These are phyloP conservation scores for Acanthococcus lagerstroemiae DNA, from an alignment of 2,888 invertebrate genomes.

Conservation along the genomic window DNA sequence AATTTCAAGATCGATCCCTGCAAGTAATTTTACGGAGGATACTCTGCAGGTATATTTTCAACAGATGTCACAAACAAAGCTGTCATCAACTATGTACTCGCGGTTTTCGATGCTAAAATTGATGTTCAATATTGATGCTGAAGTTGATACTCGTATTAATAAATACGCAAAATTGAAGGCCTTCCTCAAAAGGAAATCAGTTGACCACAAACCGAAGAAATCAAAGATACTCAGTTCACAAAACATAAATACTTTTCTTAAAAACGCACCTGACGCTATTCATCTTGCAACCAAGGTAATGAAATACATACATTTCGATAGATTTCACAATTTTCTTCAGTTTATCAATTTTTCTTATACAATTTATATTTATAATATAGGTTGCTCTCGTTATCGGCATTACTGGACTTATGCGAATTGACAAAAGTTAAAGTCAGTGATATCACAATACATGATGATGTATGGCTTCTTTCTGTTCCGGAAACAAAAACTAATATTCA, in stretches of 20 bases:
- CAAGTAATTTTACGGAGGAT: neutral
- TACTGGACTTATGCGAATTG: neutral
- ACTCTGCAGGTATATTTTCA: neutral
- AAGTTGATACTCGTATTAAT: neutral
- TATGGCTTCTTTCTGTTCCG: neutral
- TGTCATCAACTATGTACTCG: neutral
- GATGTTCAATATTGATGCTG: neutral
- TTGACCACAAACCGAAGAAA: neutral
- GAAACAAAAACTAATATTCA: neutral
- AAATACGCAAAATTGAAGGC: neutral
- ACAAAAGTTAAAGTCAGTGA: neutral
- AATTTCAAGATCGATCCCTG: neutral
- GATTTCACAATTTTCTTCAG: neutral
- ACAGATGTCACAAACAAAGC: neutral
- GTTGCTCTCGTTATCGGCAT: neutral
- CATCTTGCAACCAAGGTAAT: neutral
- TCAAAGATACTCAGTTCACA: neutral
- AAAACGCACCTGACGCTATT: neutral
- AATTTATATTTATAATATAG: neutral
- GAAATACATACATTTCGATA: neutral
- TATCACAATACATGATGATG: neutral
- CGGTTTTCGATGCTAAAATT: neutral
- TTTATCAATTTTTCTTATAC: neutral
- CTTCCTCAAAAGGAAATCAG: neutral
- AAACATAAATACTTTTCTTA: neutral